Evolutionary conservation across 1,140 invertebrate genomes (phyloP).

Genomic region (Orius insidiosus): DNA sequence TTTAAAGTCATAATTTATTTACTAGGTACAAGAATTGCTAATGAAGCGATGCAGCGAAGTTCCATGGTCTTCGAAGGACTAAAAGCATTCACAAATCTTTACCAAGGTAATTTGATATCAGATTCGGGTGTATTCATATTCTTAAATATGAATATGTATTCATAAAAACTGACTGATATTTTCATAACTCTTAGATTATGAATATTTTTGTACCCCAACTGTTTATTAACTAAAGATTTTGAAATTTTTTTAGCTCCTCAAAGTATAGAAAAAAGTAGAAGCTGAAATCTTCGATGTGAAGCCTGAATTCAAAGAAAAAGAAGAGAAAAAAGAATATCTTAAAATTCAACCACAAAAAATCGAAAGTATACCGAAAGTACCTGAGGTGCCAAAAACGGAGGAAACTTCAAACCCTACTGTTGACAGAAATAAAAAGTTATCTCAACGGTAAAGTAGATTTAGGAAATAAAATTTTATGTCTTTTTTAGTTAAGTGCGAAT

Average conservation of each 20-base stretch:
- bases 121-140: no score
- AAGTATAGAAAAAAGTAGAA: background rate
- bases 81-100: constrained; percentile 20
- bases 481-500: constrained; percentile 46
- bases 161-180: background rate
- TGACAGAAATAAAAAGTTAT: constrained; percentile 16
- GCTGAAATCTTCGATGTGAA: no score
- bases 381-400: constrained; percentile 25
- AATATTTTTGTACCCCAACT: background rate
- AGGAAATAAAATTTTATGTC: no score
- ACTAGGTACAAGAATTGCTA: constrained; percentile 18
- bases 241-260: background rate
- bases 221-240: background rate
- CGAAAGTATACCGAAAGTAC: constrained; percentile 1
- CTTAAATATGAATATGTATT: background rate
- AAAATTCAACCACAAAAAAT: constrained; percentile 15
- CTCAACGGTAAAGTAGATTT: constrained; percentile 4
- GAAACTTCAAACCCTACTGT: constrained; percentile 7
- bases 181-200: background rate
- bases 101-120: constrained; percentile 6
- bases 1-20: constrained; percentile 9
- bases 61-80: constrained; percentile 26
- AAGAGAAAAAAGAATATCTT: background rate
- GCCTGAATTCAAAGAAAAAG: no score
- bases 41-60: constrained; percentile 23